Base-by-base conservation (phyloP, 1,140 invertebrate genomes). In the Leptinotarsa lineolata region DNA sequence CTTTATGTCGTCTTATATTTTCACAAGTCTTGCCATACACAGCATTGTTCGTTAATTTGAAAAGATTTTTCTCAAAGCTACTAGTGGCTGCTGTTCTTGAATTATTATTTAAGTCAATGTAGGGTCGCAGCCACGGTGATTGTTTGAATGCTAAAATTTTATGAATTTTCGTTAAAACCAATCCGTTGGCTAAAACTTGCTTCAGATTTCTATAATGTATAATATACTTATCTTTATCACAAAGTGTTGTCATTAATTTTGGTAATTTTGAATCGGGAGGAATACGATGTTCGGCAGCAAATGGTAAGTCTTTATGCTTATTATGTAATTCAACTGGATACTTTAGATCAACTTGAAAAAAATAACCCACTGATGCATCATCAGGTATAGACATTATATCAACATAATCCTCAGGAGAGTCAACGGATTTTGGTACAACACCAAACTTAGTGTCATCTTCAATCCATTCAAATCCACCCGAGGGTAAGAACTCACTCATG, bases 361-460 rank as follows among this genome's bases (percentile, higher is more conserved):
- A 3, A 44, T 13, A 79, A 88, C 82, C 81, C 89, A 88, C n/a
- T 89, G 54, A n/a, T 12, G 45, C 4, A 21, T 84, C 5, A 64
- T 77, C 77, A 54, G 83, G 80, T 77, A 83, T 81, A 21, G n/a
- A 11, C 2, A 44, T 68, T 3, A 58, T 16, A 54, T 68, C 21
- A n/a, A 68, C 21, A 45, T 6, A n/a, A n/a, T n/a, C n/a, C n/a
- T n/a, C 63, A 18, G n/a, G n/a, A 18, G 12, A 13, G 30, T 30
- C 2, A 12, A 24, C 63, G 2, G 30, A 5, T 24, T 24, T 24
- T 30, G 15, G 6, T 11, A 65, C 21, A 39, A 11, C 48, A 12
- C 48, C 48, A 16, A n/a, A n/a, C n/a, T n/a, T 54, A 54, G 11
- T 11, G 48, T 12, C 11, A 16, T 11, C 11, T 11, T 54, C 16